These are phyloP conservation scores for Alfaro cultratus DNA, from an alignment of 2,797 vertebrate genomes.

Conservation along the genomic window DNA sequence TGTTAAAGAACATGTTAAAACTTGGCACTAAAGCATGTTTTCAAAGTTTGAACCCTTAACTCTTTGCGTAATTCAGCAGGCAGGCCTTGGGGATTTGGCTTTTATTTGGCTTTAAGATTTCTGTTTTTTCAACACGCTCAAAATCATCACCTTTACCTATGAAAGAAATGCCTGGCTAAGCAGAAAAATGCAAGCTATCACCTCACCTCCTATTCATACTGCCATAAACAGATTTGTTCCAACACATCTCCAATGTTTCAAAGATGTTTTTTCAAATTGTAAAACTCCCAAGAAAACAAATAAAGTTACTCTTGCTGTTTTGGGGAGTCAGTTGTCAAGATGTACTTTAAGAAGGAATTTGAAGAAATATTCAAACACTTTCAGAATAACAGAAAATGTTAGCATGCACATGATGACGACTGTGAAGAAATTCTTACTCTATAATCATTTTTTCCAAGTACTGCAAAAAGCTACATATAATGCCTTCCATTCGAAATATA, in stretches of 20 bases:
- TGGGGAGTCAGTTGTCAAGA: not conserved
- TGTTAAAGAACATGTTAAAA: not conserved
- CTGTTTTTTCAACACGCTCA: not conserved
- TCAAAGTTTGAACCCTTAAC: constrained; percentile 29
- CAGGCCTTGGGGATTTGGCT: not conserved
- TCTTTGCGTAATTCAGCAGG: constrained; percentile 22
- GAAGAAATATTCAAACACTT: not conserved
- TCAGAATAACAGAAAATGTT: not conserved
- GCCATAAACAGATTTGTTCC: not conserved
- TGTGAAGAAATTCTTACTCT: not conserved
- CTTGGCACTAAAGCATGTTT: constrained; percentile 17
- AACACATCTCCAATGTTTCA: not conserved
- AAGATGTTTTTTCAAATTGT: not conserved
- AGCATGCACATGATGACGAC: not conserved
- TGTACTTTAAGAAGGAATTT: not conserved
- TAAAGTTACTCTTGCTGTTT: not conserved
- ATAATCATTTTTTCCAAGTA: not conserved
- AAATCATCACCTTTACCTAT: not conserved
- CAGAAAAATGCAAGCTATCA: not conserved
- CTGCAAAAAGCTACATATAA: not conserved
- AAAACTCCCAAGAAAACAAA: not conserved
- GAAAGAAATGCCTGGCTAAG: not conserved
- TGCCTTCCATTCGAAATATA: not conserved
- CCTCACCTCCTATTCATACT: not conserved
- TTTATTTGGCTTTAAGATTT: not conserved